Evolutionary conservation across 2,797 vertebrate species (phyloP).

Genomic region (Sciurus carolinensis): DNA sequence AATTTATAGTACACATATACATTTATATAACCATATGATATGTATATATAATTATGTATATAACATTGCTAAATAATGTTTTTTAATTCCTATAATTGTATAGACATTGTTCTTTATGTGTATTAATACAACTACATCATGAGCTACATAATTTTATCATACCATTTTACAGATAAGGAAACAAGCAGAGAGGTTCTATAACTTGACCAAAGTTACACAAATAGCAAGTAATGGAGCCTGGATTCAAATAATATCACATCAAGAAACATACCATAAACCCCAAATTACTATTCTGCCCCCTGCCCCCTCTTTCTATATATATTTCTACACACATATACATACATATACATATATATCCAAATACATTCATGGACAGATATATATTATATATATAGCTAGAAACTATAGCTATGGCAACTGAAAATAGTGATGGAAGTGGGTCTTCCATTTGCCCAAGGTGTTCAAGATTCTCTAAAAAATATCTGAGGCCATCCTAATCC

Average conservation of each 20-base stretch:
- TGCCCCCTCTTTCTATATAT: no score
- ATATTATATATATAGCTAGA: background rate
- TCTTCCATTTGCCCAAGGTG: background rate
- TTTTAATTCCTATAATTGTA: conserved; percentile 7
- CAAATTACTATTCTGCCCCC: background rate
- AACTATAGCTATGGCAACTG: background rate
- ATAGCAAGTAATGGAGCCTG: background rate
- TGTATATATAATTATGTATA: background rate
- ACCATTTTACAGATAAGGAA: conserved; percentile 25
- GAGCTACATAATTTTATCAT: conserved; percentile 1
- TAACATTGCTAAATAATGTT: background rate
- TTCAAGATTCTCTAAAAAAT: conserved; percentile 26
- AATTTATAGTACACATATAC: background rate
- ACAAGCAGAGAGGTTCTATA: background rate
- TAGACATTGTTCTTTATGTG: background rate
- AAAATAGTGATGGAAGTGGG: background rate
- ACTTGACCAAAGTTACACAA: background rate
- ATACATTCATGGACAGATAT: background rate
- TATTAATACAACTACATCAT: background rate
- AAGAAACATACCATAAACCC: background rate
- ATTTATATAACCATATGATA: background rate
- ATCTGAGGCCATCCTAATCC: background rate
- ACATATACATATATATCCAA: background rate
- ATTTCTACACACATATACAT: no score
- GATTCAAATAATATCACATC: background rate